These are phyloP conservation scores for Sycobia sp. DNA, from an alignment of 1,140 invertebrate species.

Conservation along the genomic window DNA sequence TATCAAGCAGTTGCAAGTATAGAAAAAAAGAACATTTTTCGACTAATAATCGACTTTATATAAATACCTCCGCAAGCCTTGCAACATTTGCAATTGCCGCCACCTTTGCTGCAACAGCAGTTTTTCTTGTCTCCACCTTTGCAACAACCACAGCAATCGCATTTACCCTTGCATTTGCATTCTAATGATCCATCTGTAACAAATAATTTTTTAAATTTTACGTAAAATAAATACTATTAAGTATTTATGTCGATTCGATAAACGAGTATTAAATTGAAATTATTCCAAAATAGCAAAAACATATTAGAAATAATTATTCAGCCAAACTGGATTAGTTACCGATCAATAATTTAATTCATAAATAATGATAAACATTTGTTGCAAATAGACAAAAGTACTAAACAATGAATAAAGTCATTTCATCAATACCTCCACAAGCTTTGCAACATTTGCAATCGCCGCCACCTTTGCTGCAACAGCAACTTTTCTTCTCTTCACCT, in stretches of 20 bases:
- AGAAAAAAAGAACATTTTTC: background rate
- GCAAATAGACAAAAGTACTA: background rate
- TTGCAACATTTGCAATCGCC: background rate
- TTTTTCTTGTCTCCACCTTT: background rate
- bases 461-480: background rate
- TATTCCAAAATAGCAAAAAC: too few species aligned
- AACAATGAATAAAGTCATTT: background rate
- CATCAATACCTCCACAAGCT: background rate
- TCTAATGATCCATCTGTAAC: too few species aligned
- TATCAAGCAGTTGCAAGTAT: too few species aligned
- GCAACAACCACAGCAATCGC: too few species aligned
- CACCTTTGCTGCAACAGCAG: background rate
- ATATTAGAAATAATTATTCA: too few species aligned
- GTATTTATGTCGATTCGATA: too few species aligned
- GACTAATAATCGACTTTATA: too few species aligned
- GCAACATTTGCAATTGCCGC: constrained; percentile 6
- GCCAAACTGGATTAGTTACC: too few species aligned
- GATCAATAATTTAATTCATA: background rate
- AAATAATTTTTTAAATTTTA: too few species aligned
- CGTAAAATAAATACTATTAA: too few species aligned
- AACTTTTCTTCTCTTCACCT: background rate
- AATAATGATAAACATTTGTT: background rate
- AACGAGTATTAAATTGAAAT: too few species aligned
- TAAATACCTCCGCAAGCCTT: constrained; percentile 12
- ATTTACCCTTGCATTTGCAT: too few species aligned